Evolutionary conservation across 2,797 vertebrate genomes (phyloP), one percentile per base, ranked within the genome.

Genomic region (Pampus argenteus): DNA sequence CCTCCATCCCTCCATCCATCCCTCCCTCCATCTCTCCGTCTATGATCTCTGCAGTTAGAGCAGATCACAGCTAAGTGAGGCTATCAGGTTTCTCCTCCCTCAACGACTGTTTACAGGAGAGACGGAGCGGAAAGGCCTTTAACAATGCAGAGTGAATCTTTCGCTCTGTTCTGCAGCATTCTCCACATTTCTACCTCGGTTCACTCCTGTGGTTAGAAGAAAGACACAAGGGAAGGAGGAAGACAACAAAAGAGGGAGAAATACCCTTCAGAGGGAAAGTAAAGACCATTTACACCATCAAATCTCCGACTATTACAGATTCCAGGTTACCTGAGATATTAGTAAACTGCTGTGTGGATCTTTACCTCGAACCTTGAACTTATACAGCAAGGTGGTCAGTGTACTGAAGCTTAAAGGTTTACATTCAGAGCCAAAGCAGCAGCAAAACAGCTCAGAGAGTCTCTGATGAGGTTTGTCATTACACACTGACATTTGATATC

Each of bases 41-140:
- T 78, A 11, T 85, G 86, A 85, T 90, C 79, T 88, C 70, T 73
- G 86, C 52, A 81, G 87, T 55, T 26, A 64, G 83, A 86, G 85
- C 82, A 82, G 78, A 81, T 84, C 88, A 71, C 55, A 85, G 83
- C 88, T 88, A 86, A 94, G 88, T 90, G 81, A 85, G 57, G 74
- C 75, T 82, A 89, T 95, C 90, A 0, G 40, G 71, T 95, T 94
- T 92, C 94, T 72, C 58, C 58, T 42, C 54, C 69, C 38, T 55
- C 18, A 48, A 57, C 48, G 20, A 14, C 75, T 83, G 90, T 89
- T 91, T 91, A 86, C 88, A 93, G 81, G 87, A 72, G 80, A 88
- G 89, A 88, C n/a, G 81, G 80, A 87, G 91, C 89, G 69, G 91
- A 94, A 94, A 74, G 71, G 66, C 66, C 85, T 80, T 81, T 77